phyloP scores from a whole-genome alignment of 2,888 invertebrate species.

The Beris morrisii region DNA sequence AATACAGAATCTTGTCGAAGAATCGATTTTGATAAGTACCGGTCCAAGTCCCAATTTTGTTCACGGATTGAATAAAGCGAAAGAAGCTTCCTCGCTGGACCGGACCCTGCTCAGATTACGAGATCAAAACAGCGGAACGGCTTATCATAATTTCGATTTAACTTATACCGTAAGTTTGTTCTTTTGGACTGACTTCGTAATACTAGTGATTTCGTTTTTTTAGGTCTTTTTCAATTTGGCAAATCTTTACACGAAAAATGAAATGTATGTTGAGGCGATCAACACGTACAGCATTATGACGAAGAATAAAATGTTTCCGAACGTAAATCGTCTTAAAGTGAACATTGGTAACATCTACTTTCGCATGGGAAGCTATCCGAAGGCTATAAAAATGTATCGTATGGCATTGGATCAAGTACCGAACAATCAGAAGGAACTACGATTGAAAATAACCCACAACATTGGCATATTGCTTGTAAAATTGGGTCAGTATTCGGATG shows the following conservation, averaged over 20 bases:
- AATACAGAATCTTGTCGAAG: constrained; percentile 87
- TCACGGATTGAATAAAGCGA: constrained; percentile 81
- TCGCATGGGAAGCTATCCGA: constrained; percentile 88
- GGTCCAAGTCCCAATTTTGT: constrained; percentile 47
- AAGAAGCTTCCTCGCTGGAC: constrained; percentile 94
- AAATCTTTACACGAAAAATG: constrained; percentile 90
- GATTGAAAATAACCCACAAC: constrained; percentile 96
- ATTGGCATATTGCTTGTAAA: constrained; percentile 88
- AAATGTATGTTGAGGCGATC: constrained; percentile 93
- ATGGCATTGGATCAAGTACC: constrained; percentile 98
- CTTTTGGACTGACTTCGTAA: not conserved
- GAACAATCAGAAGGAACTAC: constrained; percentile 87
- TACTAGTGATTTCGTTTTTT: constrained; percentile 27
- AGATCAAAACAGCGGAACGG: constrained; percentile 87
- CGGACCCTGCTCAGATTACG: constrained; percentile 85
- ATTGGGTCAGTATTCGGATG: constrained; percentile 95
- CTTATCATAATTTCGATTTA: constrained; percentile 91
- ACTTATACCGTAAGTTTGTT: constrained; percentile 79
- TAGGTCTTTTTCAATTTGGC: constrained; percentile 95
- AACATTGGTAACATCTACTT: constrained; percentile 99
- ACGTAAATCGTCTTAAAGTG: constrained; percentile 89
- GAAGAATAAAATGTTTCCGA: constrained; percentile 89
- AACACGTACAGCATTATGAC: constrained; percentile 95
- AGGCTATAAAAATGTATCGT: constrained; percentile 95
- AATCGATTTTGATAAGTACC: constrained; percentile 71